Evolutionary conservation across 1,140 invertebrate genomes (phyloP).

Genomic region (Mercenaria mercenaria): DNA sequence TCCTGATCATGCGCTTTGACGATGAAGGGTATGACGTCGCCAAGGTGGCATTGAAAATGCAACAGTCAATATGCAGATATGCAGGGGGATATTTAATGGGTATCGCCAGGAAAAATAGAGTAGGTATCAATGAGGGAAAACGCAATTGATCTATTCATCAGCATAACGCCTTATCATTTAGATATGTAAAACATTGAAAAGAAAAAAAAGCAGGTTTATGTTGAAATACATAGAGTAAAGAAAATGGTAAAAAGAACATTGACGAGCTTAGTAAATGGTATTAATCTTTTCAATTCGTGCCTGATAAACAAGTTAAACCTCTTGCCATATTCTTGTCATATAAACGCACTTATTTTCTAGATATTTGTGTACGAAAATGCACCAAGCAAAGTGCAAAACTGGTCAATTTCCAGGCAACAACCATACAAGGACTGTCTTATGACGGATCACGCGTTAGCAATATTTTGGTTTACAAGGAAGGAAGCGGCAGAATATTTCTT

Average conservation of each 20-base stretch:
- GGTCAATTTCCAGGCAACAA: conserved; percentile 6
- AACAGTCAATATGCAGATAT: conserved; percentile 51
- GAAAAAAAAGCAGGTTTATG: no score
- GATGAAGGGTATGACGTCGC: conserved; percentile 5
- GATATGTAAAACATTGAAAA: no score
- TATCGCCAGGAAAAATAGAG: conserved; percentile 36
- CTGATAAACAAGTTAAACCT: no score
- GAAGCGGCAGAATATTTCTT: conserved; percentile 47
- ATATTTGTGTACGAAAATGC: conserved; percentile 46
- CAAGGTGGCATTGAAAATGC: conserved; percentile 5
- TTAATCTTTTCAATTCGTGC: no score
- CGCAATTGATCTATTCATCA: neutral
- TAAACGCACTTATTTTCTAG: neutral
- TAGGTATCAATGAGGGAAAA: no score
- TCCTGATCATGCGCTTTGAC: conserved; percentile 52
- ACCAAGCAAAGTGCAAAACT: conserved; percentile 43
- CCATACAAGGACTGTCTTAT: conserved; percentile 6
- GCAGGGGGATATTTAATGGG: conserved; percentile 55
- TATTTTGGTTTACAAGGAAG: conserved; percentile 52
- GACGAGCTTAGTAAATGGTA: no score
- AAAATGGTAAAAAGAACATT: no score
- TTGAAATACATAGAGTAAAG: no score
- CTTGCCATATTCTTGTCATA: no score
- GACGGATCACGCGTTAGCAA: conserved; percentile 43
- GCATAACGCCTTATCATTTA: no score